These are phyloP conservation scores for Xiphorhynchus elegans DNA, from an alignment of 2,113 vertebrate species.

Conservation along the genomic window DNA sequence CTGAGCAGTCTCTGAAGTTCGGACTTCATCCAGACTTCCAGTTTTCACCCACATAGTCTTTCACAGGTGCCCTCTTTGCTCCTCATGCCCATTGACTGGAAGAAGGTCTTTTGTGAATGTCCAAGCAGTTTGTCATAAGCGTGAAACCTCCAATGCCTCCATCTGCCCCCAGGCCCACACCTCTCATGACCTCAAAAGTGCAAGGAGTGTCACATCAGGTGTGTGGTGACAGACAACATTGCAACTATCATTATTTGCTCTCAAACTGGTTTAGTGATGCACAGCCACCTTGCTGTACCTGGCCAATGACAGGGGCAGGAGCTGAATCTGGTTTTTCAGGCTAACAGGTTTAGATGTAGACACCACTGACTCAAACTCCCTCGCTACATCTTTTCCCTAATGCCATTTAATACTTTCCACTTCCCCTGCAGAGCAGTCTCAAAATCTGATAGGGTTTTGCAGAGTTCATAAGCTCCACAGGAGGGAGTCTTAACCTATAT, in stretches of 20 bases:
- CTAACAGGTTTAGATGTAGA: not conserved
- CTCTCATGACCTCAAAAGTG: not conserved
- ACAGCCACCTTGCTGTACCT: not conserved
- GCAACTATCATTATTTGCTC: not conserved
- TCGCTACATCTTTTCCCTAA: not conserved
- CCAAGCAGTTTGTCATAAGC: not conserved
- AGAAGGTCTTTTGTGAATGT: not conserved
- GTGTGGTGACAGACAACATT: not conserved
- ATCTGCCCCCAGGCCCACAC: too few relatives aligned
- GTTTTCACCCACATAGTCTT: not conserved
- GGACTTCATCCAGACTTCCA: not conserved
- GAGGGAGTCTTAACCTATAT: constrained; percentile 51
- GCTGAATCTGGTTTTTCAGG: not conserved
- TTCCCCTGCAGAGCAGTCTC: not conserved
- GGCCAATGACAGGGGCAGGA: not conserved
- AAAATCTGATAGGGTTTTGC: not conserved
- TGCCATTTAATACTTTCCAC: not conserved
- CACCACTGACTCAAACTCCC: not conserved
- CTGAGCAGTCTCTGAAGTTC: not conserved
- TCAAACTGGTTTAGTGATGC: not conserved
- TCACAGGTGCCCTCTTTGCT: not conserved
- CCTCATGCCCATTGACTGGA: not conserved
- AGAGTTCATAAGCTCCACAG: constrained; percentile 40
- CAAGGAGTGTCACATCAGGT: not conserved
- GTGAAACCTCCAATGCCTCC: not conserved